Evolutionary conservation across 1,140 invertebrate genomes (phyloP).

Genomic region (Philopotamus ludificatus): DNA sequence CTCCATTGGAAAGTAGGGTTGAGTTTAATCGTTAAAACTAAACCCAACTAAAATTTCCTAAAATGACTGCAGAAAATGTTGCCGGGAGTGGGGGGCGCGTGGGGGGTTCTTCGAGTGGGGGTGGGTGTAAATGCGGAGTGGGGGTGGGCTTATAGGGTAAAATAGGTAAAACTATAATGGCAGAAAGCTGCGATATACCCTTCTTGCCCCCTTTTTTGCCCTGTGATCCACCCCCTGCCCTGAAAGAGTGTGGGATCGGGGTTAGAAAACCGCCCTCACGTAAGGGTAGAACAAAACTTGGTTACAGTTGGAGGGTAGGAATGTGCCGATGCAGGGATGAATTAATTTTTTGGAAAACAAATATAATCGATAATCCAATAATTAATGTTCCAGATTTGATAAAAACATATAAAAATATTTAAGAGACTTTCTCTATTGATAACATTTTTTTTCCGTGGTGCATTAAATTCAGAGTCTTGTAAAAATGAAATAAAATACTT

Average conservation of each 20-base stretch:
- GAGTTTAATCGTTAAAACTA: slow-evolving; percentile 37
- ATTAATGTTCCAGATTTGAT: too few species aligned
- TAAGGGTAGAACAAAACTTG: slow-evolving; percentile 31
- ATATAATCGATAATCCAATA: too few species aligned
- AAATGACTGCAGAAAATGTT: slow-evolving; percentile 35
- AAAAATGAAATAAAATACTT: too few species aligned
- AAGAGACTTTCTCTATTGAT: too few species aligned
- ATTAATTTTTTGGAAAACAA: slow-evolving; percentile 7
- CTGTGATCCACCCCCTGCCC: slow-evolving; percentile 14
- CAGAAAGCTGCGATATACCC: slow-evolving; percentile 34
- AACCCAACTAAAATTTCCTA: slow-evolving; percentile 31
- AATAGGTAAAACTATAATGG: slow-evolving; percentile 38
- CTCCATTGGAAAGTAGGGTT: slow-evolving; percentile 20
- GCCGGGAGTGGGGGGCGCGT: neutral
- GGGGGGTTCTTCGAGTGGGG: neutral
- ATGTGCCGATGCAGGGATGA: slow-evolving; percentile 12
- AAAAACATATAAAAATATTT: too few species aligned
- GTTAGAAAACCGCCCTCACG: slow-evolving; percentile 15
- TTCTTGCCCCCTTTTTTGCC: slow-evolving; percentile 30
- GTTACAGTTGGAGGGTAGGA: slow-evolving; percentile 28
- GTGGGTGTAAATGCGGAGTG: neutral
- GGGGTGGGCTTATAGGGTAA: slow-evolving; percentile 16
- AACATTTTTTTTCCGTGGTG: too few species aligned
- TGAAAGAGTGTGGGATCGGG: slow-evolving; percentile 22
- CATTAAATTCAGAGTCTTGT: too few species aligned